Conservation (phyloP, 1,140 invertebrate species). For the Maniola jurtina region DNA sequence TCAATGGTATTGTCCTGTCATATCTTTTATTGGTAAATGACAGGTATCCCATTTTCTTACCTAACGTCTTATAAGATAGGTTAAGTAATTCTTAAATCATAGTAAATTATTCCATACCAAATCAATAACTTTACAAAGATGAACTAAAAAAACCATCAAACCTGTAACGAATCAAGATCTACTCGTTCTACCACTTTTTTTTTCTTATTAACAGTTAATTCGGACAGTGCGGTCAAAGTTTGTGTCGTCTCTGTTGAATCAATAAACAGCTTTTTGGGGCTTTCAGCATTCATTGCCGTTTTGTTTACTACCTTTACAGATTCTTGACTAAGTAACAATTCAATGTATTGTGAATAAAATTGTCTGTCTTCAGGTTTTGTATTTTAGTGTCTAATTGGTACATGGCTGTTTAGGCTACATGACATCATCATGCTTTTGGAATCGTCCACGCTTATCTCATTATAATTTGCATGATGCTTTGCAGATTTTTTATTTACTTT, state of each 20-base stretch:
- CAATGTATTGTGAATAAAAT: conserved; percentile 6
- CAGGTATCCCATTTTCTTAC: no score
- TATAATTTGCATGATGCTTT: conserved; percentile 11
- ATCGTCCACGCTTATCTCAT: conserved; percentile 18
- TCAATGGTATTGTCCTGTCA: no score
- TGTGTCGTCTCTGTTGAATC: not conserved
- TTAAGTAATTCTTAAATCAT: no score
- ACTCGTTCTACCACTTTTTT: conserved; percentile 22
- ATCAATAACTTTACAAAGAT: not conserved
- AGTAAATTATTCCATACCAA: not conserved
- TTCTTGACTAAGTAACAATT: not conserved
- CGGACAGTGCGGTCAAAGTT: conserved; percentile 18
- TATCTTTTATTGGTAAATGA: no score
- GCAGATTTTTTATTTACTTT: conserved; percentile 7
- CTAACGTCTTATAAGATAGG: no score
- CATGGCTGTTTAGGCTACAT: conserved; percentile 18
- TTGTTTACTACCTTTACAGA: no score
- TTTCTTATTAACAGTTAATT: conserved; percentile 21
- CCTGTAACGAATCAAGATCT: not conserved
- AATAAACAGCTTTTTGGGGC: not conserved
- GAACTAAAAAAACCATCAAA: conserved; percentile 9
- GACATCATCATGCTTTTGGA: conserved; percentile 27
- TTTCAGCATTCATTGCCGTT: not conserved
- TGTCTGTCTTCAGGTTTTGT: not conserved
- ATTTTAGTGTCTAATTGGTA: not conserved